These are phyloP conservation scores for Drosophila subobscura DNA, from an alignment of 1,140 invertebrate species.

Conservation along the genomic window DNA sequence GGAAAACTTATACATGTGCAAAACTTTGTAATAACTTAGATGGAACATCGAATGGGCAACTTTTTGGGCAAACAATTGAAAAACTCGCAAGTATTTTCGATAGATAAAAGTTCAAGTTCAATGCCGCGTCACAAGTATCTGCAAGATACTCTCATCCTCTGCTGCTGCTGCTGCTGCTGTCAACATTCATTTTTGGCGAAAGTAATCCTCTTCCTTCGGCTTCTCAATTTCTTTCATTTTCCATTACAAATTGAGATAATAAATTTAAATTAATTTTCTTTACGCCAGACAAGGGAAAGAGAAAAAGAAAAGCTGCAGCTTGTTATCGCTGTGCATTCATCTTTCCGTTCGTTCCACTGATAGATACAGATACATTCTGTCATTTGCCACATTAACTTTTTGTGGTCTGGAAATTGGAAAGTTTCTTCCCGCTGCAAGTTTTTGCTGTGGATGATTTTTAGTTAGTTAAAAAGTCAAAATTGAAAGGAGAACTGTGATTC, in stretches of 20 bases:
- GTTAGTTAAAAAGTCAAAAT: too few relatives aligned
- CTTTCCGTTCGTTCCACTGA: slow-evolving; percentile 12
- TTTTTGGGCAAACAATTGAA: slow-evolving; percentile 69
- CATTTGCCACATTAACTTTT: slow-evolving; percentile 22
- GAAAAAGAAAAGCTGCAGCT: slow-evolving; percentile 13
- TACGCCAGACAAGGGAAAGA: slow-evolving; percentile 15
- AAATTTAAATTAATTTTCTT: slow-evolving; percentile 76
- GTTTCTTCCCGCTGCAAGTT: slow-evolving; percentile 16
- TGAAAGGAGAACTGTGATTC: too few relatives aligned
- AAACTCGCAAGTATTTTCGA: slow-evolving; percentile 29
- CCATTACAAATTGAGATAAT: slow-evolving; percentile 78
- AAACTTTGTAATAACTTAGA: slow-evolving; percentile 70
- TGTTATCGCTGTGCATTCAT: slow-evolving; percentile 26
- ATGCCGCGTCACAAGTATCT: slow-evolving; percentile 49
- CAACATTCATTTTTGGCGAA: slow-evolving; percentile 72
- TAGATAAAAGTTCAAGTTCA: slow-evolving; percentile 71
- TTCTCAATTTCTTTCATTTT: slow-evolving; percentile 39
- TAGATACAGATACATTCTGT: slow-evolving; percentile 28
- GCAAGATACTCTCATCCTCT: slow-evolving; percentile 58
- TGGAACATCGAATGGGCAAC: slow-evolving; percentile 34
- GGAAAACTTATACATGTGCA: slow-evolving; percentile 52
- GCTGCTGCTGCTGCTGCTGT: slow-evolving; percentile 26
- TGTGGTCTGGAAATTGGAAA: slow-evolving; percentile 8
- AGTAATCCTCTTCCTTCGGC: slow-evolving; percentile 14
- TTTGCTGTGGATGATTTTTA: background rate